Base-by-base conservation (phyloP, 53 echinoderm and acorn worm genomes). In the Pentamera pediparva region DNA sequence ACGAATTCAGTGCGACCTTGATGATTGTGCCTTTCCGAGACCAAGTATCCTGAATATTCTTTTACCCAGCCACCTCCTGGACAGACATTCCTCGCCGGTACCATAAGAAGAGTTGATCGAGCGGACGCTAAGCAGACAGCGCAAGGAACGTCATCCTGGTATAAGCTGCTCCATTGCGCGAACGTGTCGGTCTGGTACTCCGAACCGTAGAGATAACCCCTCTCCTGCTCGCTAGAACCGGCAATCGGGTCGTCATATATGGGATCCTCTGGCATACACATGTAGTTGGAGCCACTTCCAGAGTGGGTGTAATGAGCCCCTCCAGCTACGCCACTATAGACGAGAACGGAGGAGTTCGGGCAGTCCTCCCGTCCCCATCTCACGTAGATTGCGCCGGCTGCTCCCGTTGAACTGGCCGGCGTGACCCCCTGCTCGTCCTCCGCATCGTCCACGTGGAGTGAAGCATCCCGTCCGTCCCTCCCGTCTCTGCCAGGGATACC, bases 1-100 rank as follows among this genome's bases (percentile, higher is more conserved):
- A 57, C 29, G 32, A 12, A 57, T 57, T 57, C 58, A 3, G 8
- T 28, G 10, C 11, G 13, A 13, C 58, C 0, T n/a, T n/a, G n/a
- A 5, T 57, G 58, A 20, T 22, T 57, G 58, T 57, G 17, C 10
- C 32, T 11, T 9, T 22, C 78, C 1, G 81, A 22, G 61, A 86
- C 63, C 8, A 86, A 57, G 61, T 77, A 82, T 5, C 86, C 86
- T 24, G 29, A 40, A 59, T 86, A 86, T 52, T 86, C 86, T 12
- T 37, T 38, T 18, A 77, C 77, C 86, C 86, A 86, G 0, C 39
- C 65, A 13, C 50, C 45, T 40, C 62, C 72, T 27, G 86, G 86
- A 61, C 86, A 85, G 13, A 55, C 69, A 34, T 80, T 85, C 26
- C 80, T 50, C 22, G 86, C 86, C n/a, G 86, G 86, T n/a, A 86